Conservation (phyloP, 2,113 vertebrate genomes). For the Microtus oregoni region DNA sequence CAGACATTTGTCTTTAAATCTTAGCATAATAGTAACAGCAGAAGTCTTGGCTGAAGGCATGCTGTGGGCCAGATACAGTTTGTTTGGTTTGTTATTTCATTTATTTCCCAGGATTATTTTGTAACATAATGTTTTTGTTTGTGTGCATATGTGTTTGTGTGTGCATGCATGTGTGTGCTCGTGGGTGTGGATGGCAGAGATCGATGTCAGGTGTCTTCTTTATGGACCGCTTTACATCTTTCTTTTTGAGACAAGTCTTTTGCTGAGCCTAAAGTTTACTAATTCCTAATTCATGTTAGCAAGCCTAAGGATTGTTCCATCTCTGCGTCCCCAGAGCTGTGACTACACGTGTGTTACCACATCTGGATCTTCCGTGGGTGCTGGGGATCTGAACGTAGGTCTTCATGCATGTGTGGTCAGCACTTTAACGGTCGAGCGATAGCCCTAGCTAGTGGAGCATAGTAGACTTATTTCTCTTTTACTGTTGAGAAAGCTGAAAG, state of each 20-base stretch:
- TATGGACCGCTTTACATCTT: neutral
- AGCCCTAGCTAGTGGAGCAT: neutral
- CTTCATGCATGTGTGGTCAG: no score
- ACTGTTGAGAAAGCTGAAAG: conserved; percentile 47
- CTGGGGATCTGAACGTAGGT: neutral
- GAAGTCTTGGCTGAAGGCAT: neutral
- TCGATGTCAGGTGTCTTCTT: neutral
- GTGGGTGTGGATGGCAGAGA: neutral
- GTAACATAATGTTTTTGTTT: neutral
- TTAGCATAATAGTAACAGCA: neutral
- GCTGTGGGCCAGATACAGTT: neutral
- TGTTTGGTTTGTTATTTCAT: conserved; percentile 35
- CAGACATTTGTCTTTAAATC: conserved; percentile 1
- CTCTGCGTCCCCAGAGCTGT: no score
- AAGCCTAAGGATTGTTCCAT: neutral
- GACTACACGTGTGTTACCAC: neutral
- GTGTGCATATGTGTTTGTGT: neutral
- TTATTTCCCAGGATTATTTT: conserved; percentile 50
- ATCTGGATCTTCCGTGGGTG: neutral
- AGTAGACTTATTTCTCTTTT: conserved; percentile 40
- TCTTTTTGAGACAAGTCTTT: neutral
- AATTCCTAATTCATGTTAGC: neutral
- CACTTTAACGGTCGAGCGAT: no score
- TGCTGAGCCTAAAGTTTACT: neutral
- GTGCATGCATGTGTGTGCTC: no score